phyloP scores from a whole-genome alignment of 2,113 vertebrate genomes.

The Silurus meridionalis region DNA sequence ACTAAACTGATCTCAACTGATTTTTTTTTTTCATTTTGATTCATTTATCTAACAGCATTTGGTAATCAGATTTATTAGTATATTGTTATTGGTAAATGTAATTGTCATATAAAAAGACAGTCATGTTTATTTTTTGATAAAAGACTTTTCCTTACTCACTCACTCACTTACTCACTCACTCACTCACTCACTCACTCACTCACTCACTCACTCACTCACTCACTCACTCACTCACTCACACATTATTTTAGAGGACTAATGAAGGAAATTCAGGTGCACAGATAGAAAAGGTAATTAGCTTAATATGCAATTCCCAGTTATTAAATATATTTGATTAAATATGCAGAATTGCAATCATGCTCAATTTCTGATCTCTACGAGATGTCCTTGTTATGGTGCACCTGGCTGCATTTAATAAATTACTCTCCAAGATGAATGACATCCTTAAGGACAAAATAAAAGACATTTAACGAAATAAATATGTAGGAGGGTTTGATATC shows the following conservation, averaged over 20 bases:
- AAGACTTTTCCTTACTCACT: no score
- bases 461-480: not conserved
- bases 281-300: not conserved
- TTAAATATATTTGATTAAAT: conserved; percentile 63
- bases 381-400: conserved; percentile 59
- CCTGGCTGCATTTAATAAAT: conserved; percentile 60
- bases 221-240: not conserved
- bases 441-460: not conserved
- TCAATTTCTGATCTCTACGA: conserved; percentile 65
- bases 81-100: no score
- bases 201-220: no score
- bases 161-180: no score
- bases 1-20: not conserved
- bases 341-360: conserved; percentile 58
- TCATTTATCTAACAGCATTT: not conserved
- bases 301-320: not conserved
- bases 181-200: no score
- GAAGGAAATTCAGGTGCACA: conserved; percentile 60
- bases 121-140: no score
- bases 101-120: no score
- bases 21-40: not conserved
- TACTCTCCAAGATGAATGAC: not conserved
- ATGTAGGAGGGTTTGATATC: not conserved
- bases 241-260: conserved; percentile 20
- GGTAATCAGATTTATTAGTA: no score